Base-by-base conservation (phyloP, 2,113 vertebrate species). In the Coryphaenoides rupestris region DNA sequence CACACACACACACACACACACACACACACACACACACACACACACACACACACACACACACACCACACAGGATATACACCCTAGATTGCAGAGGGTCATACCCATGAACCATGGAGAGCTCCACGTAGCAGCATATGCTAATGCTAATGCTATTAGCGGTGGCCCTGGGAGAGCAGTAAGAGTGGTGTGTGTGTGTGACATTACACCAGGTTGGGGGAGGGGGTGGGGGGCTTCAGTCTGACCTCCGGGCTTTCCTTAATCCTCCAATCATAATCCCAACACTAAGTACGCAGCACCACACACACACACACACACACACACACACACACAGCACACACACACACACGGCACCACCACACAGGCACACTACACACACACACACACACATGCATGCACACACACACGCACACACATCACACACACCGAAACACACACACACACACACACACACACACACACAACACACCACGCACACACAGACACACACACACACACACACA, bases 61-160 rank as follows among this genome's bases (percentile, higher is more conserved):
- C 54, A 26, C 19, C 21, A 55, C 21, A 21, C 21, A 21, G 13
- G n/a, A 55, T 19, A 55, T 19, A 33, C 1, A 33, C 28, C 24
- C 24, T 26, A 26, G 24, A 21, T 21, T 26, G 24, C 4, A 16
- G 16, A 57, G 5, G 15, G 21, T 22, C 55, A 22, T 26, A 4
- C 14, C 13, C 28, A 58, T 23, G 33, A 23, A 21, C 21, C 2
- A 19, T 26, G 23, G 15, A 58, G 26, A 9, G 23, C 55, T 17
- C 55, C 33, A 40, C 13, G 33, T 58, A 33, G 57, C 6, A 55
- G 64, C 9, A 50, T 75, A 67, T 74, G 53, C 69, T 77, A 82
- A 67, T 74, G 53, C 69, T 77, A 82, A 81, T 86, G 84, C 82
- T 73, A 78, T 82, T 86, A 85, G 78, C 81, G 72, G 75, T 65